phyloP scores from a whole-genome alignment of 2,888 invertebrate species.

The Bombylius major region DNA sequence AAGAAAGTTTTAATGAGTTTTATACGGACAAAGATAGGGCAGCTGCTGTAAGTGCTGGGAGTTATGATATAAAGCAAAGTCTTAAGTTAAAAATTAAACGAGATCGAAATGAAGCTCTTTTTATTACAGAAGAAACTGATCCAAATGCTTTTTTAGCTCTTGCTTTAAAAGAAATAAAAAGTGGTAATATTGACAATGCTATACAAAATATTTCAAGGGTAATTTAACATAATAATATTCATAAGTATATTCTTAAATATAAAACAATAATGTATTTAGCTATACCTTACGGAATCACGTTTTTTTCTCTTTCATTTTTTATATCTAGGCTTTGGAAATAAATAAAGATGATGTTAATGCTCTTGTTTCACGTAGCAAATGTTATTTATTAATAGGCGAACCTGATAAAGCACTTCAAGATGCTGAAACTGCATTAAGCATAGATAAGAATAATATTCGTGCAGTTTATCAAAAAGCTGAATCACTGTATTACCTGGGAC shows the following conservation, averaged over 20 bases:
- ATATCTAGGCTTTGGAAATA: conserved; percentile 69
- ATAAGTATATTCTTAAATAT: not conserved
- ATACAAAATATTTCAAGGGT: conserved; percentile 69
- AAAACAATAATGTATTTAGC: not conserved
- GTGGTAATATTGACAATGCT: conserved; percentile 59
- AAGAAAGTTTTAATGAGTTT: conserved; percentile 50
- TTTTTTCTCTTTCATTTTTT: not conserved
- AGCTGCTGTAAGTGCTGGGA: conserved; percentile 65
- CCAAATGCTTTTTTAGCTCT: conserved; percentile 62
- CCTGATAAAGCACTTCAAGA: conserved; percentile 63
- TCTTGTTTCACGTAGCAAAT: conserved; percentile 77
- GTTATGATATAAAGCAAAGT: conserved; percentile 77
- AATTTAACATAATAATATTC: not conserved
- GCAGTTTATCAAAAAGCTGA: conserved; percentile 86
- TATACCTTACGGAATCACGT: no score
- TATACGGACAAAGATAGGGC: conserved; percentile 87
- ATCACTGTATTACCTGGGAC: conserved; percentile 78
- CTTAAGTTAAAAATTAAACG: conserved; percentile 66
- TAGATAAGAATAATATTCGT: conserved; percentile 57
- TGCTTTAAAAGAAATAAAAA: conserved; percentile 62
- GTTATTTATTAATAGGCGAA: conserved; percentile 74
- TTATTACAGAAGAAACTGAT: conserved; percentile 67
- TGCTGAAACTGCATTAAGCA: conserved; percentile 66
- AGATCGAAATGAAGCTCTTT: conserved; percentile 57
- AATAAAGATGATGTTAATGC: conserved; percentile 76